These are phyloP conservation scores for Thripadectes ignobilis DNA, from an alignment of 2,797 vertebrate species.

Conservation along the genomic window DNA sequence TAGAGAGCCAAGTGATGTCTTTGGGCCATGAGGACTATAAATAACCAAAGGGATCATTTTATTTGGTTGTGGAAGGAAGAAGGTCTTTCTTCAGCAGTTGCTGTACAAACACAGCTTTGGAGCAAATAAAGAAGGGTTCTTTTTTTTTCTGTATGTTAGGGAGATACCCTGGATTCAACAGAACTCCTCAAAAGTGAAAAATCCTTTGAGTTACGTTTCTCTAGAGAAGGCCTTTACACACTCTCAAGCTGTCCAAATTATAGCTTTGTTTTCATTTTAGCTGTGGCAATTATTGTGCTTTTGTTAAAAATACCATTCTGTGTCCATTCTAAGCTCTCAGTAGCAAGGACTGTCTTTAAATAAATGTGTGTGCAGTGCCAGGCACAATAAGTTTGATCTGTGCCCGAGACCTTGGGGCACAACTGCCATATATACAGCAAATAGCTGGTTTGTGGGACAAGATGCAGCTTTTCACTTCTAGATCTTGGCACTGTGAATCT, in stretches of 20 bases:
- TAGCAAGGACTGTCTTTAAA: slow-evolving; percentile 45
- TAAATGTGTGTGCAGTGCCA: slow-evolving; percentile 33
- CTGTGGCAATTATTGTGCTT: slow-evolving; percentile 50
- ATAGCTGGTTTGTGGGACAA: background rate
- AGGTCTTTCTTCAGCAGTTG: slow-evolving; percentile 69
- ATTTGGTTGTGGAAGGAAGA: slow-evolving; percentile 76
- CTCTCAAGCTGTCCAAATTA: slow-evolving; percentile 41
- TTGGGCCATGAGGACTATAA: slow-evolving; percentile 72
- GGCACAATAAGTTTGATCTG: background rate
- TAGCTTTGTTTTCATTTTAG: slow-evolving; percentile 57
- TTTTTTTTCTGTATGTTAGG: slow-evolving; percentile 30
- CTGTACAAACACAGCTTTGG: slow-evolving; percentile 57
- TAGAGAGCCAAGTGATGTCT: slow-evolving; percentile 74
- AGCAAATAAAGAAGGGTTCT: slow-evolving; percentile 38
- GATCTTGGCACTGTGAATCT: background rate
- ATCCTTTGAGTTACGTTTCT: background rate
- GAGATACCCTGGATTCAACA: slow-evolving; percentile 17
- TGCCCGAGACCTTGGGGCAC: background rate
- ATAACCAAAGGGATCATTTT: slow-evolving; percentile 79
- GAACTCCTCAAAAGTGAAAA: background rate
- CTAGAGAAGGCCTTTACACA: background rate
- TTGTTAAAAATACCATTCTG: slow-evolving; percentile 62
- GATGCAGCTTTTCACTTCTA: background rate
- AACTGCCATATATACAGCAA: background rate
- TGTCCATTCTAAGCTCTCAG: slow-evolving; percentile 35